A percentile compares a stretch with the other conserved stretches of the same genome.
Evolutionary conservation across 35 echinoderm and acorn worm genomes (phyloP).

Genomic region (Patiria miniata): DNA sequence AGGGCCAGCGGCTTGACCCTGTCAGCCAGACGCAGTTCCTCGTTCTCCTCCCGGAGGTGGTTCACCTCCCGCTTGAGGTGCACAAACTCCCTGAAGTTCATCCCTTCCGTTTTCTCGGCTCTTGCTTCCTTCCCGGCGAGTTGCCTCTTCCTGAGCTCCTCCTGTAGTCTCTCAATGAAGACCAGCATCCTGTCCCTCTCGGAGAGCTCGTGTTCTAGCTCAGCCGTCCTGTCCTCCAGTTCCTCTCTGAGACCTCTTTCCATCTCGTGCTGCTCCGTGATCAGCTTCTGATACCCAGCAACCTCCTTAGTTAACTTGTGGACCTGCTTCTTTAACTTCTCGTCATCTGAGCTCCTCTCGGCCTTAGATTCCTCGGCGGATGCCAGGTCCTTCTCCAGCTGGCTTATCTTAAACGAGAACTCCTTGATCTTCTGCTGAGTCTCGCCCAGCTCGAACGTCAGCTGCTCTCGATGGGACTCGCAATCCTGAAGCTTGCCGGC

Average conservation of each 20-base stretch:
- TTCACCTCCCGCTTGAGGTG: slow-evolving; percentile 44
- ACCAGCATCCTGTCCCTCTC: slow-evolving; percentile 36
- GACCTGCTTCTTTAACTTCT: slow-evolving; percentile 38
- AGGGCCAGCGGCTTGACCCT: slow-evolving; percentile 11
- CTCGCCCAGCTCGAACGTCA: slow-evolving; percentile 22
- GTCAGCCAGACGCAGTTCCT: background rate
- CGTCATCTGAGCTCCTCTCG: background rate
- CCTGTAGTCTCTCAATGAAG: slow-evolving; percentile 34
- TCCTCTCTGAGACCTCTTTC: background rate
- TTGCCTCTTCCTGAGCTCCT: slow-evolving; percentile 10
- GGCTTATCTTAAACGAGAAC: slow-evolving; percentile 31
- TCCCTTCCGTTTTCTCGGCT: background rate
- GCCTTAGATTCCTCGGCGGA: background rate
- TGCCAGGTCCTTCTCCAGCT: slow-evolving; percentile 36
- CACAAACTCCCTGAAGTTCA: slow-evolving; percentile 36
- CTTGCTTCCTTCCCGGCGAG: background rate
- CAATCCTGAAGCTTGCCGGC: slow-evolving; percentile 43
- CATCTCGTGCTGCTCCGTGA: background rate
- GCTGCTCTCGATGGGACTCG: background rate
- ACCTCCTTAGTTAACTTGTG: slow-evolving; percentile 16
- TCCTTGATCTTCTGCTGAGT: slow-evolving; percentile 31
- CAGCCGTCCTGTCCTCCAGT: background rate
- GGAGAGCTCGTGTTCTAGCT: slow-evolving; percentile 33
- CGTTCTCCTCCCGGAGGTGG: slow-evolving; percentile 39
- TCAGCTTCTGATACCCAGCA: background rate